Conservation (phyloP, 2,113 vertebrate species). For the Paracanthobrama guichenoti region DNA sequence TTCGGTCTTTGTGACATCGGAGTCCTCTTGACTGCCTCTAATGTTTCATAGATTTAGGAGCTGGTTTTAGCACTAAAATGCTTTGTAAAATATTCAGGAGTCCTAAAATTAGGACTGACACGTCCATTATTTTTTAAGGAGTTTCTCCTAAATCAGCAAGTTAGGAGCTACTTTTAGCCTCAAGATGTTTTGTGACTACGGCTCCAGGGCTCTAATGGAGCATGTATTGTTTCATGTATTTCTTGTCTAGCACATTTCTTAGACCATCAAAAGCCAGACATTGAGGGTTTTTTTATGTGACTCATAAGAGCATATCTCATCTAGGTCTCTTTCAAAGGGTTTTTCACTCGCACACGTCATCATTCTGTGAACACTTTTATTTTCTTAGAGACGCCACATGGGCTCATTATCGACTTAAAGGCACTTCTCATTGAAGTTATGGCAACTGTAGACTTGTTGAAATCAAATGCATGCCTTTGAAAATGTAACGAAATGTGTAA, state of each 20-base stretch:
- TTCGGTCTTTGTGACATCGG: too few species aligned
- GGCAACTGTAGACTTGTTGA: background rate
- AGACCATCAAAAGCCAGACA: conserved; percentile 5
- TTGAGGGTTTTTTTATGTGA: conserved; percentile 14
- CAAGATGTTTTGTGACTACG: too few species aligned
- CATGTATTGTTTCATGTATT: conserved; percentile 1
- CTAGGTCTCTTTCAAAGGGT: conserved; percentile 10
- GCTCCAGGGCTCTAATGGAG: background rate
- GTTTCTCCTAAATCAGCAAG: too few species aligned
- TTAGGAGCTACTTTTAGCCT: too few species aligned
- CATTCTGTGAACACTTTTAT: conserved; percentile 26
- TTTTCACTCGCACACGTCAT: background rate
- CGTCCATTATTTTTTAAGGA: too few species aligned
- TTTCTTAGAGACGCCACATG: conserved; percentile 13
- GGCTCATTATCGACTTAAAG: conserved; percentile 23
- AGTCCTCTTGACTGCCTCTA: too few species aligned
- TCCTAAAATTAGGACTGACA: too few species aligned
- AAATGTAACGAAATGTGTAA: conserved; percentile 1
- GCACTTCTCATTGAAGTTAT: conserved; percentile 7
- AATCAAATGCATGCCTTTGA: conserved; percentile 33
- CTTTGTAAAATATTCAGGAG: too few species aligned
- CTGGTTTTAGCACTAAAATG: too few species aligned
- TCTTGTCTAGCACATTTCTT: conserved; percentile 11
- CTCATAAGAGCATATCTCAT: conserved; percentile 19
- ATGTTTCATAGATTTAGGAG: too few species aligned